Conservation (phyloP, 2,113 vertebrate species). For the Forbesichthys agassizii region DNA sequence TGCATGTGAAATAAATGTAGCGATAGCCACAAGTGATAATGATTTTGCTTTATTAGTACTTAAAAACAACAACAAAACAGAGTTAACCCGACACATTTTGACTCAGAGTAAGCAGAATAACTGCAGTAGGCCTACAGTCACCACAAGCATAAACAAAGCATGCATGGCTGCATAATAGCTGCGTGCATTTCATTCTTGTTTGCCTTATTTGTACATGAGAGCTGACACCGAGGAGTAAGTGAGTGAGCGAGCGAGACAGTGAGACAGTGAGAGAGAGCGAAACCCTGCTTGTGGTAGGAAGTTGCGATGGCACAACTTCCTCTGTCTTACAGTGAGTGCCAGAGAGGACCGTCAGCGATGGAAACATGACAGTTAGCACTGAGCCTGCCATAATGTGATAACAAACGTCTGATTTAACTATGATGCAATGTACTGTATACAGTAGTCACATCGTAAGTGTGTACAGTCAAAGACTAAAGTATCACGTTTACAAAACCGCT, state of each 20-base stretch:
- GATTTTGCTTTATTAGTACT: conserved; percentile 16
- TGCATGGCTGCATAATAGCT: conserved; percentile 35
- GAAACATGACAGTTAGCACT: neutral
- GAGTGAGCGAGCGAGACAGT: no score
- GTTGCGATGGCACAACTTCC: conserved; percentile 69
- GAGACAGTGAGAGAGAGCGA: neutral
- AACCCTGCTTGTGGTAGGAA: conserved; percentile 63
- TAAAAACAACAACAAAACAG: neutral
- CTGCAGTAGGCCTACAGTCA: conserved; percentile 9
- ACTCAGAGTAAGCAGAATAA: no score
- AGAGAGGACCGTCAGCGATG: neutral
- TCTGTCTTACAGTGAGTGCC: conserved; percentile 38
- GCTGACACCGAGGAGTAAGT: conserved; percentile 9
- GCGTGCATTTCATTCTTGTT: conserved; percentile 61
- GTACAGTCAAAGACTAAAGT: conserved; percentile 37
- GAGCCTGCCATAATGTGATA: no score
- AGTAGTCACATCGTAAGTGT: neutral
- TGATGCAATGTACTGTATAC: conserved; percentile 11
- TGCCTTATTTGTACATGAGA: conserved; percentile 79
- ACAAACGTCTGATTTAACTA: conserved; percentile 4
- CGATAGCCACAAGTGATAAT: neutral
- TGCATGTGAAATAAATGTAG: conserved; percentile 3
- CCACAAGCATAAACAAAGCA: conserved; percentile 5
- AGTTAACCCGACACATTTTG: conserved; percentile 15
- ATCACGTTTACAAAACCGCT: neutral